Percentiles rank a stretch among this genome's conserved stretches.
phyloP scores from a whole-genome alignment of 2,113 vertebrate genomes.

The Strix uralensis region DNA sequence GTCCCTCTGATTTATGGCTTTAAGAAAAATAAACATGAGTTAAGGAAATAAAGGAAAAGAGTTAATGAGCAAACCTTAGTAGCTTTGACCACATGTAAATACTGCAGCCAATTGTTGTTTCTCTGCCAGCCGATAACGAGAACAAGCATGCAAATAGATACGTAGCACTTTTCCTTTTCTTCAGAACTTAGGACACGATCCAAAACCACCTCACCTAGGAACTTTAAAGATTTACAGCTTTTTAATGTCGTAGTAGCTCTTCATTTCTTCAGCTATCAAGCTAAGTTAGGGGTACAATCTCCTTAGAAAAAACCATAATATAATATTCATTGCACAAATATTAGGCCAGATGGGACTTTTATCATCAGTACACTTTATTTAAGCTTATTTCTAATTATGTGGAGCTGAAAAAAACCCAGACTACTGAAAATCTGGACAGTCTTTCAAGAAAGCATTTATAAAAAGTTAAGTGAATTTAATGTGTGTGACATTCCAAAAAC shows the following conservation, averaged over 20 bases:
- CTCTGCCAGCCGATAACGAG: not conserved
- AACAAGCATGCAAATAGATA: slow-evolving; percentile 27
- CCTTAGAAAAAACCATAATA: not conserved
- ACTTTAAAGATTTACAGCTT: not conserved
- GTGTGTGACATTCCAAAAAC: slow-evolving; percentile 35
- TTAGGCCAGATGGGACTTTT: slow-evolving; percentile 43
- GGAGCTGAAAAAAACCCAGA: slow-evolving; percentile 18
- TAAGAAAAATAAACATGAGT: slow-evolving; percentile 21
- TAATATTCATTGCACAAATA: not conserved
- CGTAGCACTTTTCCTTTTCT: not conserved
- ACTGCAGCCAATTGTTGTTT: not conserved
- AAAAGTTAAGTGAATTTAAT: slow-evolving; percentile 29
- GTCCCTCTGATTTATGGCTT: slow-evolving; percentile 17
- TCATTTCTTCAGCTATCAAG: not conserved
- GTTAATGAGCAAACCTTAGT: not conserved
- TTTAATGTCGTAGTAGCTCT: not conserved
- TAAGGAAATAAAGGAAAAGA: slow-evolving; percentile 28
- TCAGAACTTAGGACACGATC: not conserved
- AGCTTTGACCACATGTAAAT: slow-evolving; percentile 37
- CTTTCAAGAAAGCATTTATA: slow-evolving; percentile 15
- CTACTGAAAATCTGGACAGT: not conserved
- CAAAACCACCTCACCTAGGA: not conserved
- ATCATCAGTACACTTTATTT: slow-evolving; percentile 35
- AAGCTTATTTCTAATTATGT: slow-evolving; percentile 44
- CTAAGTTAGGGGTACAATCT: not conserved